Conservation (phyloP, 2,888 invertebrate species). For the Papilio demoleus region DNA sequence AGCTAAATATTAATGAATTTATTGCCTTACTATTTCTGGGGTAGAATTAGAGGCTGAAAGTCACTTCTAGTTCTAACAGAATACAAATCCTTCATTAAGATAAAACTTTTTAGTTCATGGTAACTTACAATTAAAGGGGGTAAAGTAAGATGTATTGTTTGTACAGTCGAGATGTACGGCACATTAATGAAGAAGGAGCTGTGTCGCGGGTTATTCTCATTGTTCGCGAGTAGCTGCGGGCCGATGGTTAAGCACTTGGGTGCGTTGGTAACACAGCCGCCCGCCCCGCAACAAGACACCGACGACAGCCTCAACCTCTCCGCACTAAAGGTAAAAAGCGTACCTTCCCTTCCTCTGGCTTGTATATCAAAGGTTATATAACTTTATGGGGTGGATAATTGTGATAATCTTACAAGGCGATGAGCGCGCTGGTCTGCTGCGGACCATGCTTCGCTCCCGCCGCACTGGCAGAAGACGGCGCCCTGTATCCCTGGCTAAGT, state of each 20-base stretch:
- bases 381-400: too few relatives aligned
- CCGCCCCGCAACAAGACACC: slow-evolving; percentile 60
- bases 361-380: too few relatives aligned
- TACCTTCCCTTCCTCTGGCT: too few relatives aligned
- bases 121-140: too few relatives aligned
- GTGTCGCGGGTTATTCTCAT: slow-evolving; percentile 92
- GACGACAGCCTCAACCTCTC: slow-evolving; percentile 86
- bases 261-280: slow-evolving; percentile 67
- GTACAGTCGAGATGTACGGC: slow-evolving; percentile 92
- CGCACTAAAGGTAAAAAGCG: slow-evolving; percentile 79
- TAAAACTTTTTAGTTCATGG: too few relatives aligned
- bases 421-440: slow-evolving; percentile 97
- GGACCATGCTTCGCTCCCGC: slow-evolving; percentile 96
- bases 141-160: background rate
- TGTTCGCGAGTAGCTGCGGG: slow-evolving; percentile 98
- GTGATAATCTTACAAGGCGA: slow-evolving; percentile 91
- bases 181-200: slow-evolving; percentile 94
- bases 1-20: too few relatives aligned
- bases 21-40: too few relatives aligned
- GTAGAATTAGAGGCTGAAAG: too few relatives aligned
- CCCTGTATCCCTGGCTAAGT: slow-evolving; percentile 97
- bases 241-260: slow-evolving; percentile 90
- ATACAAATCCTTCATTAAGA: too few relatives aligned
- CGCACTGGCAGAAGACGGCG: slow-evolving; percentile 94
- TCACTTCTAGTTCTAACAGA: too few relatives aligned